Evolutionary conservation across 2,113 vertebrate species (phyloP), one percentile per base, ranked within the genome.

Genomic region (Crocuta crocuta): DNA sequence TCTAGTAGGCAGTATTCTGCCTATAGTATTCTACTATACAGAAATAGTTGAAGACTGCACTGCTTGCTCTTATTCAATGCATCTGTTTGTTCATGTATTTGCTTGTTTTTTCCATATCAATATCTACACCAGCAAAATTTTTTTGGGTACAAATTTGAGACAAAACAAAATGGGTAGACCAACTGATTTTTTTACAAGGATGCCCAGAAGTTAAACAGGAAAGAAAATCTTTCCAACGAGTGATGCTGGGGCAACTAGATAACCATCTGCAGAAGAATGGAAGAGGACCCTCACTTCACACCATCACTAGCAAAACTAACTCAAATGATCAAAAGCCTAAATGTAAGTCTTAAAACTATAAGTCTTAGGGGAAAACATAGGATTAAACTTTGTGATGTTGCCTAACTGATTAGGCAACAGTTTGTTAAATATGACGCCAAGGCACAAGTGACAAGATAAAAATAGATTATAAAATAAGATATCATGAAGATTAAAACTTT

Each of bases 291-390:
- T 55, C 80, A 86, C 11, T 35, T 73, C 24, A 74, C 33, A 68
- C 4, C 31, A n/a, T 73, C 28, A 89, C 50, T 85, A 89, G 78
- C 50, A 97, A 65, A 89, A 89, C 45, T 89, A 89, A 80, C 24
- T 94, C 65, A 83, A 63, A 89, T 3, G 26, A 95, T 68, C 48
- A 53, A 78, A 92, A 28, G 10, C 11, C 39, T 87, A 88, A 88
- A 55, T 0, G 0, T 63, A 73, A 87, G 65, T 33, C n/a, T 80
- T n/a, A 73, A 92, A 71, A 74, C 43, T 65, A 71, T 89, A 33
- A 63, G 10, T 70, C 39, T 95, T 89, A 92, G 50, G 82, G 89
- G 33, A 45, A 96, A 92, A 83, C 39, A 58, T 23, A 66, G 61
- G 19, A 4, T 71, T 61, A 84, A 76, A 39, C 39, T 89, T 96